Base-by-base conservation (phyloP, 2,888 invertebrate genomes). In the Drosophila macrospina region DNA sequence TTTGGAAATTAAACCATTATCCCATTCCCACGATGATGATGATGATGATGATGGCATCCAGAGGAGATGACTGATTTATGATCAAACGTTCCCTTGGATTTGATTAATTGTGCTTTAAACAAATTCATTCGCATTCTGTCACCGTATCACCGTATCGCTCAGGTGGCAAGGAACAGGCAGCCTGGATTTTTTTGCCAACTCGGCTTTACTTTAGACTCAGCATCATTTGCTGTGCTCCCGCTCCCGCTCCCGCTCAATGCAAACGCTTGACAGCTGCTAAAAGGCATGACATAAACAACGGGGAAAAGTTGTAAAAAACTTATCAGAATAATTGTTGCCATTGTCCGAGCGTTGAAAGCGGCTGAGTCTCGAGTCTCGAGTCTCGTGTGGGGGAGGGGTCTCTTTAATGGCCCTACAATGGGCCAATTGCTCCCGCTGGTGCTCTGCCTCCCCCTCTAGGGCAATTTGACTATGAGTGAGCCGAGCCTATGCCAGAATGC, bases 241-340 rank as follows among this genome's bases (percentile, higher is more conserved):
- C n/a, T 7, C n/a, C n/a, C n/a, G n/a, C n/a, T n/a, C n/a, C n/a
- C n/a, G 45, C 48, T 42, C 37, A 55, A 60, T 52, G 60, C 51
- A 56, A 69, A 47, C 37, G 62, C 48, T 71, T 69, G 63, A 68
- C 74, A 68, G 60, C 83, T 77, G 71, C 61, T 72, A 60, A 74
- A 71, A 74, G 64, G 61, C 63, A 61, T 37, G 39, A 51, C 66
- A 78, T 56, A 64, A 69, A 63, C 52, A 77, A 56, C 32, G 37
- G 41, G 16, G 16, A 63, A 85, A 78, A 67, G 74, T 51, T 61
- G 24, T 39, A 63, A 62, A 63, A 69, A 69, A 65, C 78, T 56
- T 84, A 84, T 83, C 77, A 72, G 61, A 83, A 74, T 79, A 83
- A 83, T 83, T 83, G 74, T 74, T 82, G 78, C 65, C 71, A 73